These are phyloP conservation scores for Erythrolamprus reginae DNA, from an alignment of 2,113 vertebrate genomes.

Conservation along the genomic window DNA sequence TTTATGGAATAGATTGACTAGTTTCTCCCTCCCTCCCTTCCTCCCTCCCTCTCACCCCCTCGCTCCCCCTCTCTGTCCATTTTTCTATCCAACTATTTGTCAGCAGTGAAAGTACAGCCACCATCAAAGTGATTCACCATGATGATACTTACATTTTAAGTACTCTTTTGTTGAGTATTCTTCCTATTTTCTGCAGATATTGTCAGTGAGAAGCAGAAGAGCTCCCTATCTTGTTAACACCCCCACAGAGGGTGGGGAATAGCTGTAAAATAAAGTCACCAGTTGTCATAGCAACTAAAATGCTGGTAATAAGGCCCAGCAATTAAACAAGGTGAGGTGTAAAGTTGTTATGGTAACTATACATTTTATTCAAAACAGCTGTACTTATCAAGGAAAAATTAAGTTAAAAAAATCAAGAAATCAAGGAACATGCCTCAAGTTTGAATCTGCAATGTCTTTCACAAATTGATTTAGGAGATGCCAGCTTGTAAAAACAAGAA, in stretches of 20 bases:
- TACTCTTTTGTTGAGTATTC: constrained; percentile 22
- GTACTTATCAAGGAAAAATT: constrained; percentile 9
- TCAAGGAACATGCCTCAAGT: constrained; percentile 7
- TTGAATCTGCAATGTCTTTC: constrained; percentile 19
- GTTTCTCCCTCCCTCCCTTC: background rate
- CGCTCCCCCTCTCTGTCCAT: background rate
- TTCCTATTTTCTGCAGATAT: constrained; percentile 30
- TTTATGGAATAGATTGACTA: rapidly evolving
- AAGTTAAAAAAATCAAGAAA: background rate
- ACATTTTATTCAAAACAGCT: constrained; percentile 40
- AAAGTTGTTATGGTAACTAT: constrained; percentile 67
- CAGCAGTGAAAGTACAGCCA: background rate
- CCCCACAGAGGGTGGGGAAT: constrained; percentile 8
- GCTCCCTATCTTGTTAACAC: constrained; percentile 45
- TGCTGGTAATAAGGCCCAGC: constrained; percentile 56
- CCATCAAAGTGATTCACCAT: background rate
- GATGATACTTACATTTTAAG: constrained; percentile 22
- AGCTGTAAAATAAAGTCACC: constrained; percentile 52
- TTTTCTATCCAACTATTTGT: constrained; percentile 37
- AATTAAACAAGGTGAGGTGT: constrained; percentile 51
- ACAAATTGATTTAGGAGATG: constrained; percentile 3
- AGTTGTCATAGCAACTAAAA: constrained; percentile 68
- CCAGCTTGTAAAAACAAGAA: background rate
- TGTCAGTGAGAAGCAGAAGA: constrained; percentile 32
- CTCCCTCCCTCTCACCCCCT: too few relatives aligned